Base-by-base conservation (phyloP, 2,797 vertebrate genomes). In the Neosilurus mollespiculum region DNA sequence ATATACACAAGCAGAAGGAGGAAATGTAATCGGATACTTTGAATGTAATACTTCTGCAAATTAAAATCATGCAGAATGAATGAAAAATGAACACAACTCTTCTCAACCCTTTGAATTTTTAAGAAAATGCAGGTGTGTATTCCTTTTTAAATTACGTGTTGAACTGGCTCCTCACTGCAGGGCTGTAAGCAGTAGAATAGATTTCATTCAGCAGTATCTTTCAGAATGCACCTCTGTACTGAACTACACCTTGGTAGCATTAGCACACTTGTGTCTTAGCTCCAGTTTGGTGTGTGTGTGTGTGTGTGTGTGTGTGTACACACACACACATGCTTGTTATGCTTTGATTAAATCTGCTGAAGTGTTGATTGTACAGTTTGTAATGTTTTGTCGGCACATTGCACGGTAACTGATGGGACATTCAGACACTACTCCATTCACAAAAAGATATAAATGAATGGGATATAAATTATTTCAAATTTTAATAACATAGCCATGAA, bases 151-250 rank as follows among this genome's bases (percentile, higher is more conserved):
- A 80, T 8, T 2, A 54, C 30, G 20, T 37, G 6, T 51, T 80
- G 64, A 80, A n/a, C 22, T 77, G 71, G 14, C 20, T 62, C 30
- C 49, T 49, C 10, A 15, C 14, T 49, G 58, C 75, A 64, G 9
- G 22, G 7, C 20, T 49, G n/a, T 16, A 37, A 51, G 43, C 76
- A 64, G 16, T 22, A 34, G 18, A 62, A 24, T 37, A 64, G 65
- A 26, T 59, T 83, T 70, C 9, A 51, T 56, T 61, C 78, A 51
- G 61, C 49, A 43, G 14, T 37, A 18, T 59, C 83, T 80, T 84
- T 84, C 83, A 84, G 78, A 84, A 75, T 67, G 53, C 59, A 80
- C 22, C 59, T 58, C 43, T 59, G n/a, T 15, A 56, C 62, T 37
- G 3, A 34, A 16, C 3, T 49, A 59, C 65, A 70, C 79, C 56